Evolutionary conservation across 1,140 invertebrate genomes (phyloP).

Genomic region (Neodiprion pinetum): DNA sequence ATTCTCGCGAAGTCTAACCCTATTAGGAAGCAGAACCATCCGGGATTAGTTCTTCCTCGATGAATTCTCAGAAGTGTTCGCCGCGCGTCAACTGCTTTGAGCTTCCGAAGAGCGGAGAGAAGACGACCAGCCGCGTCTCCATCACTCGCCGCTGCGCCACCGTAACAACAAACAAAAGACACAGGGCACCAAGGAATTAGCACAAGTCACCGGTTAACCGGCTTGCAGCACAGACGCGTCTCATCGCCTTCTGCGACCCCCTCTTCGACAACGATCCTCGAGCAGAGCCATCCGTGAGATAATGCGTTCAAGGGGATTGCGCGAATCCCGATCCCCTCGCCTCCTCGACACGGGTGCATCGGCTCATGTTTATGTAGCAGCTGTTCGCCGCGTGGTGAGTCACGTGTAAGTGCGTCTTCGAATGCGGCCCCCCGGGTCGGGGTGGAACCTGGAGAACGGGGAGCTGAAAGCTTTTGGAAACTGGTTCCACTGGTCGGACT

Average conservation of each 20-base stretch:
- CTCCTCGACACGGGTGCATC: not conserved
- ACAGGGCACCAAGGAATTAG: not conserved
- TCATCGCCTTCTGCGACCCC: not conserved
- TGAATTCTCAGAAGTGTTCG: not conserved
- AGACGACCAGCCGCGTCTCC: no score
- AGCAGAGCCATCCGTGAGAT: constrained; percentile 4
- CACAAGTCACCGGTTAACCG: not conserved
- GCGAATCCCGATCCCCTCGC: not conserved
- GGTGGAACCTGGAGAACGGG: not conserved
- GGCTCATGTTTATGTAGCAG: constrained; percentile 6
- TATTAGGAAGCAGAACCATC: not conserved
- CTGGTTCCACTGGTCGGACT: not conserved
- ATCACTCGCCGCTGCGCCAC: not conserved
- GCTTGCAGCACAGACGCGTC: not conserved
- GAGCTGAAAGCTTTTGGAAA: not conserved
- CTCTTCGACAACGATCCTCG: not conserved
- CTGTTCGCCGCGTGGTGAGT: not conserved
- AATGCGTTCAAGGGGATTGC: not conserved
- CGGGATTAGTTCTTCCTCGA: not conserved
- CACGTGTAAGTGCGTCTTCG: not conserved
- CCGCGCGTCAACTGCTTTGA: not conserved
- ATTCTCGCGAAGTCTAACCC: not conserved
- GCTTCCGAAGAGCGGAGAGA: no score
- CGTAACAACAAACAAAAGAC: not conserved
- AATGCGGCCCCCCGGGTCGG: not conserved